A percentile compares a stretch with the other conserved stretches of the same genome.
These are phyloP conservation scores for Glaucopsyche alexis DNA, from an alignment of 2,888 invertebrate species.

Conservation along the genomic window DNA sequence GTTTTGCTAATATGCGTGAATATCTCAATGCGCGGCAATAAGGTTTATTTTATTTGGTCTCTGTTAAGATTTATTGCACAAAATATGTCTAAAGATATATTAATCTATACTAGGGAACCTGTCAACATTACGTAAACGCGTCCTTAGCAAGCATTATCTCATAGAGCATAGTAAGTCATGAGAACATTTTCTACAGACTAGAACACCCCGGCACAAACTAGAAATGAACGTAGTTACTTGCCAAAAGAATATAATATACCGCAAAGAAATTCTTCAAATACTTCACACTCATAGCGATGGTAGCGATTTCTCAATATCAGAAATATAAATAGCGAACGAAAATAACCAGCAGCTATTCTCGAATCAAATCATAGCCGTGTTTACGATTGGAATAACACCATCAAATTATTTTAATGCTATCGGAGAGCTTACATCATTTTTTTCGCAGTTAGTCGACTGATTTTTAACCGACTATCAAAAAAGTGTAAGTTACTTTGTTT, in stretches of 20 bases:
- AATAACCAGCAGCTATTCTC: constrained; percentile 47
- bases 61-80: no score
- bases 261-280: constrained; percentile 45
- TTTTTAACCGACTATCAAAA: not conserved
- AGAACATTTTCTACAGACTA: no score
- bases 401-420: constrained; percentile 59
- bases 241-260: constrained; percentile 47
- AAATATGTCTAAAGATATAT: no score
- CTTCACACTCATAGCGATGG: constrained; percentile 36
- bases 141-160: no score
- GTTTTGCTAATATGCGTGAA: no score
- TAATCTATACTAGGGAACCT: no score
- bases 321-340: constrained; percentile 42
- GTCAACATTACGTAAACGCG: no score
- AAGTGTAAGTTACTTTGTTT: no score
- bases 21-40: no score
- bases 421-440: constrained; percentile 44
- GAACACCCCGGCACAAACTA: not conserved
- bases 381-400: constrained; percentile 52
- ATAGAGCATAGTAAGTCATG: no score
- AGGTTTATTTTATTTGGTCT: no score
- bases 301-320: constrained; percentile 39
- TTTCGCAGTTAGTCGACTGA: constrained; percentile 12
- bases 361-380: constrained; percentile 45
- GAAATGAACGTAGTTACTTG: constrained; percentile 43